Percentiles rank a stretch among this genome's conserved stretches.
Evolutionary conservation across 1,140 invertebrate genomes (phyloP).

Genomic region (Asbolus verrucosus): DNA sequence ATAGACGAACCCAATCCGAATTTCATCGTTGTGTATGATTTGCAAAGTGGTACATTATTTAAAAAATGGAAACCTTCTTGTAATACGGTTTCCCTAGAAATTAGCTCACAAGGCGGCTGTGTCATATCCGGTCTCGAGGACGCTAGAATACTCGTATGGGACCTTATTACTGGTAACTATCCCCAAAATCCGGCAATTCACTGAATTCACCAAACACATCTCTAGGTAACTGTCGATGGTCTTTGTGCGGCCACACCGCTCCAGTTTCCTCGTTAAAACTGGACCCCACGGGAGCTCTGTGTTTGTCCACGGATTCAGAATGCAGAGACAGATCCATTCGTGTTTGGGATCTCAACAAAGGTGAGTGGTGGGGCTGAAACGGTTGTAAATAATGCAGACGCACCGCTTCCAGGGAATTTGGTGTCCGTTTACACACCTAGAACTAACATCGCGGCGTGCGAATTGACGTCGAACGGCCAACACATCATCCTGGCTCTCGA

Average conservation of each 20-base stretch:
- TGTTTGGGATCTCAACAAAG: conserved; percentile 82
- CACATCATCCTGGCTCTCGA: conserved; percentile 78
- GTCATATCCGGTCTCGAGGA: conserved; percentile 88
- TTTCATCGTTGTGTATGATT: conserved; percentile 91
- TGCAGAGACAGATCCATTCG: conserved; percentile 79
- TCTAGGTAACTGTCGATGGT: conserved; percentile 78
- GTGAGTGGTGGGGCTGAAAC: conserved; percentile 64
- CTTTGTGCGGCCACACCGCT: conserved; percentile 79
- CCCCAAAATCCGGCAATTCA: conserved; percentile 1
- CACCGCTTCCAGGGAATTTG: conserved; percentile 72
- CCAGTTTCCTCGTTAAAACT: conserved; percentile 79
- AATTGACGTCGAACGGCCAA: conserved; percentile 78
- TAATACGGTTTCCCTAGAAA: conserved; percentile 83
- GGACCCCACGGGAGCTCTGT: conserved; percentile 75
- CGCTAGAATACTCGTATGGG: conserved; percentile 86
- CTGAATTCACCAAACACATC: not conserved
- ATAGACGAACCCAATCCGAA: conserved; percentile 85
- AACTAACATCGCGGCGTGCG: conserved; percentile 79
- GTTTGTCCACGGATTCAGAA: conserved; percentile 79
- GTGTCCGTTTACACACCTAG: conserved; percentile 84
- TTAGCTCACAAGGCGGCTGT: conserved; percentile 82
- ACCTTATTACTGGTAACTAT: conserved; percentile 82
- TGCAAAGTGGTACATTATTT: conserved; percentile 91
- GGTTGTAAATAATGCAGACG: not conserved
- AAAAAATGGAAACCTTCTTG: conserved; percentile 90